Evolutionary conservation across 2,888 invertebrate species (phyloP), one percentile per base, ranked within the genome.

Genomic region (Mechanitis mazaeus): DNA sequence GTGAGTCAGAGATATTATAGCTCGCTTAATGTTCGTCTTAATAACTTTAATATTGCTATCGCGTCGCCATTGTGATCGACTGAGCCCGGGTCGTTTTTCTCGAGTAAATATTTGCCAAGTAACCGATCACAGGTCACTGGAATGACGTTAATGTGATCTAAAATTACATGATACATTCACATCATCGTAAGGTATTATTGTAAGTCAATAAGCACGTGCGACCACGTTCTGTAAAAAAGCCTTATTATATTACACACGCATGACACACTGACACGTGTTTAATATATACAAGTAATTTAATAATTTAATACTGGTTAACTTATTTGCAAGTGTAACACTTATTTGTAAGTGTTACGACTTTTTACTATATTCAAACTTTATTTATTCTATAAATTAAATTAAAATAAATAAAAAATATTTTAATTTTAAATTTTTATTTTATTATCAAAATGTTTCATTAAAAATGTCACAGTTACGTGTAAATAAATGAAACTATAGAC

Each of bases 81-180:
- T 72, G 70, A 70, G 71, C 69, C 45, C 77, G 70, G 72, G 68
- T 56, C 77, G 68, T 77, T 81, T 78, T 79, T 75, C 77, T 73
- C 75, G 70, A 71, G 77, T 80, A 83, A 86, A 86, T 84, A 86
- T 87, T 86, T 83, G 82, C 71, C 68, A 72, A 79, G 82, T 75
- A 80, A 81, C 81, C 78, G 81, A 84, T 82, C 80, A 68, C 72
- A 74, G 77, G 75, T 81, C 78, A 28, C n/a, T 47, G 47, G 80
- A 81, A 80, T 81, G 81, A 78, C 78, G 77, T 79, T 75, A 38
- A 56, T 58, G 33, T 11, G 63, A 62, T 58, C 42, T 62, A 66
- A 54, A 35, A 45, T 42, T 42, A 56, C 45, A 60, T 56, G 71
- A 77, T 75, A 78, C 74, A 75, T 75, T 76, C 71, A 70, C 70